These are phyloP conservation scores for Escarpia spicata DNA, from an alignment of 2,888 invertebrate species.

Conservation along the genomic window DNA sequence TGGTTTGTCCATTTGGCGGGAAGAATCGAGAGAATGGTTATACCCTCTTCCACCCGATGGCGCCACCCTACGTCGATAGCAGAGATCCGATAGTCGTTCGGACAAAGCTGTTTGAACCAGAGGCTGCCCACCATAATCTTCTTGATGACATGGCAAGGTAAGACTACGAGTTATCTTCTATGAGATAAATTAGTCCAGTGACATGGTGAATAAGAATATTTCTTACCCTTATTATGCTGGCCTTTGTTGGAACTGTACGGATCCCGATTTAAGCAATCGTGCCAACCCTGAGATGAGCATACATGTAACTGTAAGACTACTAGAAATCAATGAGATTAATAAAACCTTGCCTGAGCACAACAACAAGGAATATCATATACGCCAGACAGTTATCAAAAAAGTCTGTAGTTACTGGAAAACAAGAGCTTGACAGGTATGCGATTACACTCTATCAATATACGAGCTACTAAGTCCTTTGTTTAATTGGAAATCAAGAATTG, in stretches of 20 bases:
- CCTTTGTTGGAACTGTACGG: too few relatives aligned
- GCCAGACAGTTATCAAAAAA: not conserved
- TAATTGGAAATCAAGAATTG: too few relatives aligned
- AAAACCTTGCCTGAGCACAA: not conserved
- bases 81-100: not conserved
- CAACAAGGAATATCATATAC: not conserved
- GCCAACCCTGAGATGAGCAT: too few relatives aligned
- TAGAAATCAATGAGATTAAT: not conserved
- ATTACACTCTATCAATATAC: not conserved
- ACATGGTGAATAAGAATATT: too few relatives aligned
- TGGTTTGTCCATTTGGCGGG: not conserved
- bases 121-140: not conserved
- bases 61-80: not conserved
- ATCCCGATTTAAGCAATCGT: too few relatives aligned
- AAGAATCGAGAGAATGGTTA: not conserved
- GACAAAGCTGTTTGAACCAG: not conserved
- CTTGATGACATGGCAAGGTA: not conserved
- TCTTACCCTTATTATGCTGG: too few relatives aligned
- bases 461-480: not conserved
- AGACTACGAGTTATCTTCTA: not conserved
- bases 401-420: not conserved
- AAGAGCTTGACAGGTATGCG: not conserved
- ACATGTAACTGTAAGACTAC: too few relatives aligned
- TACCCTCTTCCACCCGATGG: not conserved
- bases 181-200: not conserved